Evolutionary conservation across 2,888 invertebrate genomes (phyloP).

Genomic region (Polymixis lichenea): DNA sequence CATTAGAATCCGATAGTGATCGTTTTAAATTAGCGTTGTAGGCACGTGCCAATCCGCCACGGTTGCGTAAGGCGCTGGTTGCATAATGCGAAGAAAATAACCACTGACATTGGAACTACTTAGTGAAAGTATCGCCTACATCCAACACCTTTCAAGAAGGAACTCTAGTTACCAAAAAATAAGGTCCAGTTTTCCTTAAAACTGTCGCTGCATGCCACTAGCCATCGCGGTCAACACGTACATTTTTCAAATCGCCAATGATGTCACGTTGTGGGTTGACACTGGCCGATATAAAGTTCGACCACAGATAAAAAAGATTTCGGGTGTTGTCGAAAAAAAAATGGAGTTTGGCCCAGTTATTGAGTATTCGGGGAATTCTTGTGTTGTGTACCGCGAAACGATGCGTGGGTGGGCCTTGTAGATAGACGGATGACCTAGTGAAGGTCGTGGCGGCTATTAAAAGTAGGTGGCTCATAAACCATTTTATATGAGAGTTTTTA

Average conservation of each 20-base stretch:
- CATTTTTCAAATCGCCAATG: constrained; percentile 70
- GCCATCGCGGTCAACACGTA: constrained; percentile 73
- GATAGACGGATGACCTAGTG: constrained; percentile 32
- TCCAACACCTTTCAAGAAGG: constrained; percentile 42
- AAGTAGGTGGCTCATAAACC: constrained; percentile 17
- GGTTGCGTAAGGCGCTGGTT: constrained; percentile 78
- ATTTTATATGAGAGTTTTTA: neutral
- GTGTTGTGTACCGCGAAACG: constrained; percentile 27
- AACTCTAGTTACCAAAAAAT: constrained; percentile 38
- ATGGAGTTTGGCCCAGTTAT: constrained; percentile 35
- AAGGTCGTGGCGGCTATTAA: constrained; percentile 32
- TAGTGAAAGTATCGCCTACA: constrained; percentile 83
- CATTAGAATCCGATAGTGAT: constrained; percentile 50
- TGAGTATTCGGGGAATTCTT: constrained; percentile 40
- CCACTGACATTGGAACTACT: constrained; percentile 87
- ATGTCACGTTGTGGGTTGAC: constrained; percentile 68
- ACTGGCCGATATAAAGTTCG: constrained; percentile 65
- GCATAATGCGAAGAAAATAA: constrained; percentile 84
- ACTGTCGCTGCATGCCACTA: constrained; percentile 57
- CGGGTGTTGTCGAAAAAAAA: constrained; percentile 46
- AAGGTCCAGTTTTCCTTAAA: constrained; percentile 47
- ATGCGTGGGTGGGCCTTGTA: constrained; percentile 25
- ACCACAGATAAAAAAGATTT: constrained; percentile 56
- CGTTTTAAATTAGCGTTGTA: constrained; percentile 55
- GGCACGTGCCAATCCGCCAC: constrained; percentile 68